Evolutionary conservation across 1,140 invertebrate species (phyloP), one percentile per base, ranked within the genome.

Genomic region (Dreissena rostriformis): DNA sequence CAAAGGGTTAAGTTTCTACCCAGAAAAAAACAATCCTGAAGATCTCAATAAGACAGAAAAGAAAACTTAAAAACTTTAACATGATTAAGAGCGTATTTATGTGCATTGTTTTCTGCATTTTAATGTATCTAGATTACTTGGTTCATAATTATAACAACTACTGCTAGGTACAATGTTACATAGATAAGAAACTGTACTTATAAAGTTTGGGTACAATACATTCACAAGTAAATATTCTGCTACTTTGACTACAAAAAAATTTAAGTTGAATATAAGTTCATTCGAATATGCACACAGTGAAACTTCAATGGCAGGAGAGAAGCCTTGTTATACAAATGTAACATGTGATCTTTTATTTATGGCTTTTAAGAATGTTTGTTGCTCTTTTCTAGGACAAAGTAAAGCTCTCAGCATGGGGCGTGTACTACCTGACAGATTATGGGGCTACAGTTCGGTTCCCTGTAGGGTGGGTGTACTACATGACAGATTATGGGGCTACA

Each of bases 321-420:
- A 39, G 39, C 39, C 8, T 39, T 39, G 11, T 63, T 63, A 63
- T 4, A n/a, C n/a, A n/a, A n/a, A n/a, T n/a, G n/a, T n/a, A 63
- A 63, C 61, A 63, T 26, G 11, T n/a, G 2, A 11, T 26, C 19
- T 11, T 63, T n/a, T 11, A 63, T 63, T 39, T 39, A 39, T 39
- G 2, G 39, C 39, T 5, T 39, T 39, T 39, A 39, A 26, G 61
- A 26, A 26, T n/a, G 2, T 63, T 2, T 73, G 39, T 51, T 86
- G 17, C 49, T 11, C 61, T 71, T 49, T 87, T 87, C 70, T 68
- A 93, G 92, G 91, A 89, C 28, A 94, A 96, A 90, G 96, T 97
- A 0, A 98, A 98, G 92, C 91, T 99, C 49, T 97, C 97, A 88
- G 98, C 98, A 93, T 99, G 97, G 95, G 98, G 98, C 14, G 93